Evolutionary conservation across 2,888 invertebrate species (phyloP), one percentile per base, ranked within the genome.

Genomic region (Ophion ellenae): DNA sequence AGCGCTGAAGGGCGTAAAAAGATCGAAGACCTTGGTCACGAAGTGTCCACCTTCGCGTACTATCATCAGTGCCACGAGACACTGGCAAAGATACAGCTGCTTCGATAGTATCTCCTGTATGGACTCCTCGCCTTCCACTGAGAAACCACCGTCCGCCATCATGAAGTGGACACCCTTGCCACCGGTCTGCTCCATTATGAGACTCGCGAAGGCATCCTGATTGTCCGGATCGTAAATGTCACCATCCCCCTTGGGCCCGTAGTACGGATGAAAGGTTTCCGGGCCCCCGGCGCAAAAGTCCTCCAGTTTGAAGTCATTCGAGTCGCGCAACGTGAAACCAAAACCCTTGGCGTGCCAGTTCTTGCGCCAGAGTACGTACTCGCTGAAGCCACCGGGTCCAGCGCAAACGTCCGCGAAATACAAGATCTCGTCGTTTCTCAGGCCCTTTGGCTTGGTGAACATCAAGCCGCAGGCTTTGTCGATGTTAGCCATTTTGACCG

Each of bases 401-500:
- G 99, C 99, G 94, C 99, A 99, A 1, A 99, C 97, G 94, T 99
- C 99, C 28, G 99, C 99, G 95, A 99, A 99, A 94, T 99, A 99
- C 40, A 97, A 91, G 57, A 96, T 92, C 82, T 96, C 96, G 70
- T 95, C 94, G 0, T 64, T 0, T 2, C 82, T 20, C 1, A 90
- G 71, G 10, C 85, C 80, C 28, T 95, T 95, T 0, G 98, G 98
- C 63, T 96, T 95, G 0, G 99, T 98, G 90, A 99, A 98, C 96
- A 98, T 97, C 92, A 97, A 98, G 91, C 97, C 96, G 91, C 98
- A 97, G 63, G 97, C 96, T 80, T 97, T 97, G 94, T 99, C 99
- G 92, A 99, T 97, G 92, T 99, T 99, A 0, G 99, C 99, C 97
- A 99, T 99, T 95, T 99, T 99, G 90, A 99, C 97, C 1, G 99